phyloP scores from a whole-genome alignment of 2,888 invertebrate species.

The Plagodis pulveraria region DNA sequence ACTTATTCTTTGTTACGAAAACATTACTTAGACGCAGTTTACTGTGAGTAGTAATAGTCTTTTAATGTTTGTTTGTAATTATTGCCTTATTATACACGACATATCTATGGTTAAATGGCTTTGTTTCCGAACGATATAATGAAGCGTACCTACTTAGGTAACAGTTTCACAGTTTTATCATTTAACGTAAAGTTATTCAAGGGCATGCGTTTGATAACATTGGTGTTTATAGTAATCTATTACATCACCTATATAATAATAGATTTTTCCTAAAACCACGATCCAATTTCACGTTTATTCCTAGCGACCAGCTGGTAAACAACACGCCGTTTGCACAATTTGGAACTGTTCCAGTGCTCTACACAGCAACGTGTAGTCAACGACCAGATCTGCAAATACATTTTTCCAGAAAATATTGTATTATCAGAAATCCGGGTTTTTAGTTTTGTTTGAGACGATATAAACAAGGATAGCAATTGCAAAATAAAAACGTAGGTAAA shows the following conservation, averaged over 20 bases:
- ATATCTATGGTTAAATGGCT: background rate
- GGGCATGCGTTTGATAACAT: slow-evolving; percentile 26
- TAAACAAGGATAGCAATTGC: no score
- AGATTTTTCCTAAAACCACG: slow-evolving; percentile 29
- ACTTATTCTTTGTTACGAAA: slow-evolving; percentile 18
- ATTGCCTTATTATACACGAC: slow-evolving; percentile 1
- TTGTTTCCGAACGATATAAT: slow-evolving; percentile 19
- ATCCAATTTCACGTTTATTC: slow-evolving; percentile 59
- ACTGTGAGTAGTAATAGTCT: slow-evolving; percentile 4
- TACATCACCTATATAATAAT: slow-evolving; percentile 33
- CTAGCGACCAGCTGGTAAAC: slow-evolving; percentile 60
- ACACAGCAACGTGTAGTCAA: slow-evolving; percentile 39
- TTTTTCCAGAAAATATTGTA: slow-evolving; percentile 25
- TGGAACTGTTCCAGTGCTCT: slow-evolving; percentile 69
- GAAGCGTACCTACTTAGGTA: slow-evolving; percentile 2
- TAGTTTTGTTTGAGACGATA: no score
- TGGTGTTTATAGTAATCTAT: slow-evolving; percentile 26
- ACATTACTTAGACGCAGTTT: slow-evolving; percentile 17
- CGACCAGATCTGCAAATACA: slow-evolving; percentile 23
- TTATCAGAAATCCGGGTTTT: background rate
- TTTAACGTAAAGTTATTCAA: slow-evolving; percentile 24
- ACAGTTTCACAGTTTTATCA: slow-evolving; percentile 17
- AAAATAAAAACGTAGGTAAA: no score
- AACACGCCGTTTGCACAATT: slow-evolving; percentile 57
- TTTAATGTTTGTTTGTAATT: slow-evolving; percentile 11